A percentile compares a stretch with the other conserved stretches of the same genome.
Evolutionary conservation across 2,113 vertebrate genomes (phyloP).

Genomic region (Noturus placidus): DNA sequence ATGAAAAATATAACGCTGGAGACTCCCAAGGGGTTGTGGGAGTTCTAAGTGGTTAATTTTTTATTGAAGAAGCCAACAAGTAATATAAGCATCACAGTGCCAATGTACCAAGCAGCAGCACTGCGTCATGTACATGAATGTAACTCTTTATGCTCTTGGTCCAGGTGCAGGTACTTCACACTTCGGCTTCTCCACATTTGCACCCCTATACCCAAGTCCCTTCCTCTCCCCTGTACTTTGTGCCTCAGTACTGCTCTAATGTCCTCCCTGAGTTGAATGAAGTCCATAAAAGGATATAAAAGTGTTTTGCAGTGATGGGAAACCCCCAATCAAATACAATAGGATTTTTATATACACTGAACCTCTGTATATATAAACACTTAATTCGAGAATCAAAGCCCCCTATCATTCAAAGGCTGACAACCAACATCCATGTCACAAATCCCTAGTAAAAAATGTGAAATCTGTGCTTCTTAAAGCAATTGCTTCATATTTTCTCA

Average conservation of each 20-base stretch:
- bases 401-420: conserved; percentile 7
- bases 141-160: conserved; percentile 66
- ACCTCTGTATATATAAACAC: background rate
- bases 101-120: conserved; percentile 9
- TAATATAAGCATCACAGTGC: conserved; percentile 11
- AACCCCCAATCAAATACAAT: background rate
- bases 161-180: conserved; percentile 81
- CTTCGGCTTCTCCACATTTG: conserved; percentile 69
- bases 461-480: conserved; percentile 23
- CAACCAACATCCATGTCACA: background rate
- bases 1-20: background rate
- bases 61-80: conserved; percentile 11
- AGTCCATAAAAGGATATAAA: background rate
- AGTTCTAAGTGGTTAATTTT: background rate
- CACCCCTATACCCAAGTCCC: conserved; percentile 52
- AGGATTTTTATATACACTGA: background rate
- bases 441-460: background rate
- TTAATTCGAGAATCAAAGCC: conserved; percentile 7
- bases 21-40: too few species aligned
- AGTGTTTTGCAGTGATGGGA: background rate
- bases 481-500: conserved; percentile 35
- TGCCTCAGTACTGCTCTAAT: conserved; percentile 51
- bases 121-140: conserved; percentile 69
- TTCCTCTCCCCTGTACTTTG: conserved; percentile 63
- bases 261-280: background rate